Percentiles rank a stretch among this genome's conserved stretches.
These are phyloP conservation scores for Porites cylindrica DNA, from an alignment of 92 coral and sea anemone genomes.

Conservation along the genomic window DNA sequence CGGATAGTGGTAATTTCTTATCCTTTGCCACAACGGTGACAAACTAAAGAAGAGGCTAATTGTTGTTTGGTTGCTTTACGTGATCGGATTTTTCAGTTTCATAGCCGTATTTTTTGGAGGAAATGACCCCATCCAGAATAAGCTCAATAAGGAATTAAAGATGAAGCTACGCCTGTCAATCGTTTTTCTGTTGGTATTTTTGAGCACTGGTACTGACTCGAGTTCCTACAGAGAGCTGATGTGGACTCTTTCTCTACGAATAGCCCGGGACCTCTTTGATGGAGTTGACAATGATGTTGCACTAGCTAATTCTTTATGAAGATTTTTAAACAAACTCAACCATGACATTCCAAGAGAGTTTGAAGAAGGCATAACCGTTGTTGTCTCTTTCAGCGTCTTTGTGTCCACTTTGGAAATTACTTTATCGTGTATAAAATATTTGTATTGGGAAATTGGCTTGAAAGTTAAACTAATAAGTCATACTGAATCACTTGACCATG, in stretches of 20 bases:
- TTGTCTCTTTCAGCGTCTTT: slow-evolving; percentile 15
- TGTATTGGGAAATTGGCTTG: not conserved
- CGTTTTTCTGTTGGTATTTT: slow-evolving; percentile 31
- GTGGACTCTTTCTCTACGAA: slow-evolving; percentile 11
- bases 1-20: slow-evolving; percentile 1
- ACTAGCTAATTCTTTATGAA: slow-evolving; percentile 33
- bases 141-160: slow-evolving; percentile 37
- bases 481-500: too few relatives aligned
- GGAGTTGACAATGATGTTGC: slow-evolving; percentile 33
- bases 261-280: slow-evolving; percentile 67
- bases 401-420: slow-evolving; percentile 1
- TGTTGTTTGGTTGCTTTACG: too few relatives aligned
- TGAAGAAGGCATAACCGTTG: not conserved
- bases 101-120: not conserved
- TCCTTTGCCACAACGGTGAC: not conserved
- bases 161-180: slow-evolving; percentile 55
- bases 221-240: too few relatives aligned
- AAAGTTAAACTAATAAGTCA: too few relatives aligned
- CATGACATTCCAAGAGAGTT: slow-evolving; percentile 22
- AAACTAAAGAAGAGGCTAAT: too few relatives aligned
- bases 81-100: not conserved
- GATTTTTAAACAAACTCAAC: not conserved
- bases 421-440: not conserved
- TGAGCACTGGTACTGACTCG: too few relatives aligned
- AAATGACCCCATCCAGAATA: not conserved